These are phyloP conservation scores for Himalopsyche phryganea DNA, from an alignment of 1,140 invertebrate genomes.

Conservation along the genomic window DNA sequence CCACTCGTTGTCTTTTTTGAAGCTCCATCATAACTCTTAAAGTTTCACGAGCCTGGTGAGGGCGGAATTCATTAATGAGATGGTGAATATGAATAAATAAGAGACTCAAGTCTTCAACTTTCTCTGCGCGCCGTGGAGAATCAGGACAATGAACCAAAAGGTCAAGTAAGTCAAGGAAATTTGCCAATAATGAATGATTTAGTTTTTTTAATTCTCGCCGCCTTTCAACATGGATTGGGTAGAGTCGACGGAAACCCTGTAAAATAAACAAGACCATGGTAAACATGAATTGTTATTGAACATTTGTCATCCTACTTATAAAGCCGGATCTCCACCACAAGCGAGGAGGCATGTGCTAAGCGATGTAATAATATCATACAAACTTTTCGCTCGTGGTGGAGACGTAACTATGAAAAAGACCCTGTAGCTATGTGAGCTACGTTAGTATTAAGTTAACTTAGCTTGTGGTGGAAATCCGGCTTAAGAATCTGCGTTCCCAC, in stretches of 20 bases:
- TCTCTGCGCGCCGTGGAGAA: conserved; percentile 87
- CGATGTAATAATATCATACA: too few relatives aligned
- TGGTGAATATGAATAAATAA: conserved; percentile 99
- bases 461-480: too few relatives aligned
- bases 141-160: conserved; percentile 91
- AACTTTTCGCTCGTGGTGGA: too few relatives aligned
- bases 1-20: conserved; percentile 85
- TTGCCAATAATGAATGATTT: conserved; percentile 93
- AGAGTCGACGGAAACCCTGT: conserved; percentile 89
- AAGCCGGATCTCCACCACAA: too few relatives aligned
- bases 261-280: too few relatives aligned
- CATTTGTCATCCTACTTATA: too few relatives aligned
- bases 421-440: too few relatives aligned
- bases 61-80: conserved; percentile 95
- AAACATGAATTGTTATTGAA: too few relatives aligned
- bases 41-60: conserved; percentile 93
- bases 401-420: too few relatives aligned
- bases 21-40: conserved; percentile 95
- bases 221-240: conserved; percentile 94
- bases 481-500: too few relatives aligned
- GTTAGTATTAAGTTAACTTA: too few relatives aligned
- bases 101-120: conserved; percentile 92
- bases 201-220: conserved; percentile 94
- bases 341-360: too few relatives aligned
- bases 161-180: conserved; percentile 95